Evolutionary conservation across 1,140 invertebrate genomes (phyloP).

Genomic region (Lycorma delicatula): DNA sequence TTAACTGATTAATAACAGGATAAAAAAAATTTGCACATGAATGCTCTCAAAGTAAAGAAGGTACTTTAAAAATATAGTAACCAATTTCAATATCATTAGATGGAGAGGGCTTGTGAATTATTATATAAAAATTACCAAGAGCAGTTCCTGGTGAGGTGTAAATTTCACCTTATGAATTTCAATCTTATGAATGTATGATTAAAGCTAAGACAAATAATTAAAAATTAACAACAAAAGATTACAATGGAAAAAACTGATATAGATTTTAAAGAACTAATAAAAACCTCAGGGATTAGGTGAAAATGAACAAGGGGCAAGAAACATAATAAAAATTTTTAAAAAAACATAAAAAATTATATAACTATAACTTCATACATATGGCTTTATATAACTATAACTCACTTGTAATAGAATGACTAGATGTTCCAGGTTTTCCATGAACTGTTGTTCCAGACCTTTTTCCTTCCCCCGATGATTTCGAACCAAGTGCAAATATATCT

Average conservation of each 20-base stretch:
- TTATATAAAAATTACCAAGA: too few relatives aligned
- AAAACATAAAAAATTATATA: neutral
- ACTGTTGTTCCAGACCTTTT: slow-evolving; percentile 44
- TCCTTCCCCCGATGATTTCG: slow-evolving; percentile 45
- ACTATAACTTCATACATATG: neutral
- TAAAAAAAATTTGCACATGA: too few relatives aligned
- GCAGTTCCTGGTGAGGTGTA: too few relatives aligned
- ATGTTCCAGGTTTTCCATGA: slow-evolving; percentile 42
- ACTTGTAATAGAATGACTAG: slow-evolving; percentile 38
- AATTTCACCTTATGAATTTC: too few relatives aligned
- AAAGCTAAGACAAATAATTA: too few relatives aligned
- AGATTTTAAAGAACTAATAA: neutral
- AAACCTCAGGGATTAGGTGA: neutral
- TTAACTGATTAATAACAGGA: too few relatives aligned
- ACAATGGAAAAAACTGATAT: neutral
- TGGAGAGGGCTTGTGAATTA: too few relatives aligned
- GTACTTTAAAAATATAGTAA: too few relatives aligned
- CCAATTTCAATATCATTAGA: too few relatives aligned
- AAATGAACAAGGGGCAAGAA: neutral
- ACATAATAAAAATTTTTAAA: neutral
- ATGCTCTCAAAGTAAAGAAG: too few relatives aligned
- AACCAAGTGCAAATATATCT: slow-evolving; percentile 51
- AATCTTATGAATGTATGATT: too few relatives aligned
- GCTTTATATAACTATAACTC: slow-evolving; percentile 26
- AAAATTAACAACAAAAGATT: slow-evolving; percentile 3